phyloP scores from a whole-genome alignment of 2,888 invertebrate genomes.

The Tipula confusa region DNA sequence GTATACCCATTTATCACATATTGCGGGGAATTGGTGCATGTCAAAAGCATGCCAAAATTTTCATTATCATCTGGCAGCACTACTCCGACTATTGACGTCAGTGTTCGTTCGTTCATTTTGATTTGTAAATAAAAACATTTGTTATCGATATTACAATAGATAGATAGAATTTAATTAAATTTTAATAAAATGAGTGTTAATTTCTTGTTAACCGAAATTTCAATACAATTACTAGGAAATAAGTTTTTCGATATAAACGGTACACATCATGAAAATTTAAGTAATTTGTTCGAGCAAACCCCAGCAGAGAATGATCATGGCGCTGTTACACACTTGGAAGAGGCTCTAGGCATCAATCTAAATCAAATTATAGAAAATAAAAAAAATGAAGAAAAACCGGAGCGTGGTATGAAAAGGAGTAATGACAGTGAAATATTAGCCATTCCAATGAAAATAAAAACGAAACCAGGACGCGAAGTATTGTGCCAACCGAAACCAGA shows the following conservation, averaged over 20 bases:
- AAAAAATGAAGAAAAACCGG: neutral
- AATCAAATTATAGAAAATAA: neutral
- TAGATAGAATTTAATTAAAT: neutral
- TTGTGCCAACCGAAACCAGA: neutral
- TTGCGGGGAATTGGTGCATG: neutral
- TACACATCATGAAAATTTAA: neutral
- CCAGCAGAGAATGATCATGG: neutral
- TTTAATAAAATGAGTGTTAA: neutral
- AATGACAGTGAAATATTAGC: neutral
- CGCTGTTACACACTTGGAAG: neutral
- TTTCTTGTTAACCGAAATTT: conserved; percentile 26
- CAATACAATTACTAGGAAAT: neutral
- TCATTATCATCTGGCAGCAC: neutral
- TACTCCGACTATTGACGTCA: neutral
- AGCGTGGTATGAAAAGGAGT: neutral
- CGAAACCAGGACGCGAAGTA: neutral
- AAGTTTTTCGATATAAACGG: conserved; percentile 26
- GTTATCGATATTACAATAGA: no score
- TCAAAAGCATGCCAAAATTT: neutral
- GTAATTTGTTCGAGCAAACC: neutral
- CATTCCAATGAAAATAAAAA: neutral
- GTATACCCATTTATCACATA: neutral
- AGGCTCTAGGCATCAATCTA: neutral
- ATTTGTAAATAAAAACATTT: neutral
- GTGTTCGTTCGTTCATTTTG: neutral